phyloP scores from a whole-genome alignment of 2,113 vertebrate genomes.

The Clinocottus analis region DNA sequence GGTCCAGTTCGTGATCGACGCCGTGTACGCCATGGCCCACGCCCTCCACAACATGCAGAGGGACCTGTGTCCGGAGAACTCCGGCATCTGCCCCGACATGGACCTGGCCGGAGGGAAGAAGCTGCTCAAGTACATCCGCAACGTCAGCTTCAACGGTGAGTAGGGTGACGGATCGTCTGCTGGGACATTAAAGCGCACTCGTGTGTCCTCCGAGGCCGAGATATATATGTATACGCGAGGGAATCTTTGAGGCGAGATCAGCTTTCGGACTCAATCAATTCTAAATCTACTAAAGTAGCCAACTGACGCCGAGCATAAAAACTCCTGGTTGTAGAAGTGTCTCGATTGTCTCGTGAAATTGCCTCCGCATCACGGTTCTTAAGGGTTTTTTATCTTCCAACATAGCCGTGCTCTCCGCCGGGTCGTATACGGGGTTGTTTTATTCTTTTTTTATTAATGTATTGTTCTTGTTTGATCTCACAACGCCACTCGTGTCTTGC shows the following conservation, averaged over 20 bases:
- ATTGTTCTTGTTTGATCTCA: background rate
- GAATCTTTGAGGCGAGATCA: background rate
- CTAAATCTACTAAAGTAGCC: background rate
- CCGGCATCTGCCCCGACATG: constrained; percentile 92
- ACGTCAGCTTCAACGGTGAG: constrained; percentile 89
- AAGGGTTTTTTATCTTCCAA: background rate
- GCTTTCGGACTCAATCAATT: background rate
- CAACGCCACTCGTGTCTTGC: background rate
- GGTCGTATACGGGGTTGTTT: background rate
- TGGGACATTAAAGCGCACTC: background rate
- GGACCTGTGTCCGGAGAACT: constrained; percentile 89
- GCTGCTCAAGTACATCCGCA: constrained; percentile 93
- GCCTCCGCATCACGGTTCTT: too few species aligned
- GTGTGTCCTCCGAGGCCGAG: background rate
- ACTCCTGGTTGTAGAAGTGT: background rate
- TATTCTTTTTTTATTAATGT: background rate
- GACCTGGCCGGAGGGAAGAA: constrained; percentile 91
- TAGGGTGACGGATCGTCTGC: too few species aligned
- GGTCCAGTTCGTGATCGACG: constrained; percentile 97
- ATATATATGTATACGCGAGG: background rate
- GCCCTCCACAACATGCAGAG: constrained; percentile 96
- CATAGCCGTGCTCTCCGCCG: background rate
- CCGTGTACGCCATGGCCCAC: constrained; percentile 95
- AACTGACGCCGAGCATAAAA: constrained; percentile 1
- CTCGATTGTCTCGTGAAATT: background rate